A percentile compares a stretch with the other conserved stretches of the same genome.
Conservation (phyloP, 2,113 vertebrate species). For the Reinhardtius hippoglossoides region DNA sequence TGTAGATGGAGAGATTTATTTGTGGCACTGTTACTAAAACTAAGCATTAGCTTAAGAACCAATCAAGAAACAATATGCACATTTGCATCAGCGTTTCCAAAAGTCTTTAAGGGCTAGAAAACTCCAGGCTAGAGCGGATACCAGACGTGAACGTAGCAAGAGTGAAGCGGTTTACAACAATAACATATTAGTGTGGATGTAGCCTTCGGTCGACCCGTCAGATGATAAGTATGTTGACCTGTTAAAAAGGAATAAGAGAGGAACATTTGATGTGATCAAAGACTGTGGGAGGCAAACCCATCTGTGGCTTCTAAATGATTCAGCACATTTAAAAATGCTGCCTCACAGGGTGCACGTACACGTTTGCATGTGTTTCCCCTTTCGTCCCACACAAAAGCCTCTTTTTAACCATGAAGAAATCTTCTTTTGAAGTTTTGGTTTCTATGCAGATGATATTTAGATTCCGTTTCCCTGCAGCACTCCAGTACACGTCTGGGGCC, state of each 20-base stretch:
- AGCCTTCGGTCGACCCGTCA: not conserved
- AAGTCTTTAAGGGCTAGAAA: not conserved
- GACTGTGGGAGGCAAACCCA: slow-evolving; percentile 58
- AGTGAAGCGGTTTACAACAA: not conserved
- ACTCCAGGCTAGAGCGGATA: not conserved
- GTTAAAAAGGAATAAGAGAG: not conserved
- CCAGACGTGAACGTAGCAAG: not conserved
- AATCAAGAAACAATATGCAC: not conserved
- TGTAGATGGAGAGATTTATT: no score
- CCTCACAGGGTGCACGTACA: slow-evolving; percentile 9
- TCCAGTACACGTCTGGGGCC: not conserved
- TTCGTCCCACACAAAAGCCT: not conserved
- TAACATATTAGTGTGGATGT: not conserved
- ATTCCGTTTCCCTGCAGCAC: not conserved
- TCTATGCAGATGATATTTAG: not conserved
- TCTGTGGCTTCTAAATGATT: slow-evolving; percentile 80
- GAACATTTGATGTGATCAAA: slow-evolving; percentile 14
- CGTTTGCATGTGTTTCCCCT: not conserved
- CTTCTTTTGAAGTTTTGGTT: not conserved
- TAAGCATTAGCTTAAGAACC: not conserved
- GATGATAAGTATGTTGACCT: not conserved
- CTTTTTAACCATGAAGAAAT: not conserved
- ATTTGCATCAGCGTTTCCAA: not conserved
- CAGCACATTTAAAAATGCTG: slow-evolving; percentile 45
- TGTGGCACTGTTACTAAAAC: not conserved